Evolutionary conservation across 2,797 vertebrate species (phyloP), one percentile per base, ranked within the genome.

Genomic region (Catamblyrhynchus diadema): DNA sequence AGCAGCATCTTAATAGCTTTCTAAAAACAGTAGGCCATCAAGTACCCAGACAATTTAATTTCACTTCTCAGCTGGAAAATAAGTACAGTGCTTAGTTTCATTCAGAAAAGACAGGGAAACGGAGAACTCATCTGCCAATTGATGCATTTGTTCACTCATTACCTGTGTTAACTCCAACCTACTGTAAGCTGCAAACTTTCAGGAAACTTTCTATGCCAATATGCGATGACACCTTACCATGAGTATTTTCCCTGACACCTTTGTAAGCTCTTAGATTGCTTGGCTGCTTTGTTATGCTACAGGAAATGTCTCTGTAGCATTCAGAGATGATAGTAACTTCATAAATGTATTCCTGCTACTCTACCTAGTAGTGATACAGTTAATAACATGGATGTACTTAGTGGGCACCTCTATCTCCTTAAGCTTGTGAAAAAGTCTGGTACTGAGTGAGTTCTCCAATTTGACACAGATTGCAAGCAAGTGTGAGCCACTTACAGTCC

Each of bases 21-120:
- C 92, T 94, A 88, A 96, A 96, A 97, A 95, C 95, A 96, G 95
- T 94, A 79, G 89, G 95, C 72, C 71, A 89, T 97, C 93, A 97
- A 97, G 94, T 94, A 90, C 75, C 61, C 53, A 94, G 94, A 94
- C 84, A 95, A 95, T 96, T 95, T 97, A 96, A 97, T 97, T 97
- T 97, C 83, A 67, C 51, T 94, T 96, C 97, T 89, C 95, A 95
- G 96, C 90, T 94, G 96, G 95, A 95, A 95, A 93, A 90, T 83
- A 96, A 95, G 86, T 95, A 94, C 85, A 94, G 82, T 88, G 66
- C 60, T 70, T 81, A 54, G 54, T 86, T 95, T 92, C 89, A 96
- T 96, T 96, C 86, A 91, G 92, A 85, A 96, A 95, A 94, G n/a
- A 80, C 37, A 86, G 30, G 73, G 27, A 78, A 91, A 93, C 67